Evolutionary conservation across 2,888 invertebrate species (phyloP).

Genomic region (Euzophera pinguis): DNA sequence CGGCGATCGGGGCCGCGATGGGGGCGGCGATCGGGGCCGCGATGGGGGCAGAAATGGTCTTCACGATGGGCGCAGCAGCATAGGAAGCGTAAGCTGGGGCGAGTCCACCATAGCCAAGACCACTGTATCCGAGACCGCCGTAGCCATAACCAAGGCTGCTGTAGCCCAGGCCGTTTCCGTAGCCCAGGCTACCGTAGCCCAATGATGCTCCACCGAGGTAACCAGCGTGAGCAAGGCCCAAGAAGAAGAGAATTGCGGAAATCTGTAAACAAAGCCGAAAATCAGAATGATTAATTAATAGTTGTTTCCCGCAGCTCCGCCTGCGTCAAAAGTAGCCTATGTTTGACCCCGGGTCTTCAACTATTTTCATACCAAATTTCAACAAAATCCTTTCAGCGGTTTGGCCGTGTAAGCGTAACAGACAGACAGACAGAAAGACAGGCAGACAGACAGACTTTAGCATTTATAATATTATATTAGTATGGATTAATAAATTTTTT

Average conservation of each 20-base stretch:
- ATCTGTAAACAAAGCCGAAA: conserved; percentile 29
- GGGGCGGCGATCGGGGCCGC: conserved; percentile 3
- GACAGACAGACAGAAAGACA: too few species aligned
- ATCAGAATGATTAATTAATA: background rate
- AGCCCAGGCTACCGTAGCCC: conserved; percentile 22
- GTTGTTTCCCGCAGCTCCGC: too few species aligned
- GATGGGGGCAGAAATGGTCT: background rate
- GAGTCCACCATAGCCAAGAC: conserved; percentile 21
- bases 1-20: conserved; percentile 2
- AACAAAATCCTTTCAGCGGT: too few species aligned
- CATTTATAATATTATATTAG: too few species aligned
- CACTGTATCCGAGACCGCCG: conserved; percentile 20
- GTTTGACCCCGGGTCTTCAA: too few species aligned
- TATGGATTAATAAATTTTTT: too few species aligned
- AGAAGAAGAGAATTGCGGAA: conserved; percentile 40
- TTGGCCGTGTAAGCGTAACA: too few species aligned
- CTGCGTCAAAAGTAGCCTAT: too few species aligned
- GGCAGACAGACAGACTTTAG: too few species aligned
- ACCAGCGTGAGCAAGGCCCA: conserved; percentile 44
- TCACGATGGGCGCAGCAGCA: conserved; percentile 10
- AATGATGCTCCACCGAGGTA: conserved; percentile 35
- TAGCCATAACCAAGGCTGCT: conserved; percentile 25
- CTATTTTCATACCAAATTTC: too few species aligned
- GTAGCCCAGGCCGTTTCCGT: conserved; percentile 29
- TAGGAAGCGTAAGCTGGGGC: conserved; percentile 14